Base-by-base conservation (phyloP, 2,888 invertebrate species). In the Phortica magna region DNA sequence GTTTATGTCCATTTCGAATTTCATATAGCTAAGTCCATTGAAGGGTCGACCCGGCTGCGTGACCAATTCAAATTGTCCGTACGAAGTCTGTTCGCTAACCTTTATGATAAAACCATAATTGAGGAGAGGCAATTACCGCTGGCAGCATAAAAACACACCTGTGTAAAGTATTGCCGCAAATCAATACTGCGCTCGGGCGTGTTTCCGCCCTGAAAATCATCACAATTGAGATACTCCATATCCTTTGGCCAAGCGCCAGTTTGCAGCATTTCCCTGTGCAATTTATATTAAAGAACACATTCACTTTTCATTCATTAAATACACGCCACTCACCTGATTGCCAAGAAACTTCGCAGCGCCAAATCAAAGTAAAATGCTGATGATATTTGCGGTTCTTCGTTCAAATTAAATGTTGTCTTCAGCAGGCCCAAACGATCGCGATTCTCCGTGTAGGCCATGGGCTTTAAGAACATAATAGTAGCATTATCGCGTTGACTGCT, bases 311-410 rank as follows among this genome's bases (percentile, higher is more conserved):
- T 57, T 57, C 7, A 9, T 7, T 48, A 2, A 14, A n/a, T n/a
- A n/a, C 68, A 10, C n/a, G 48, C 10, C 9, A 86, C 93, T 93
- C 93, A 96, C 96, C 95, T 95, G 80, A 96, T 93, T 7, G 96
- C 94, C 83, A 95, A 91, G 87, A 96, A 94, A 4, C 96, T 94
- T 82, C 95, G 93, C 77, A 96, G 91, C 39, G 95, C 94, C 79
- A 98, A 92, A 92, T 98, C 98, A 91, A 97, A 98, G 92, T 98
- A 97, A 92, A 98, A 98, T 6, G 96, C 96, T 0, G 96, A 95
- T 61, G 95, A 94, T 78, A 97, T 95, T 92, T 95, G 95, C 2
- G 96, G 96, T 84, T 95, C 94, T 76, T 92, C 91, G 83, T 94
- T 95, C 89, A 96, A 93, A 89, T 95, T 95, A 90, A 94, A 96